These are phyloP conservation scores for Cephus spinipes DNA, from an alignment of 2,888 invertebrate species.

Conservation along the genomic window DNA sequence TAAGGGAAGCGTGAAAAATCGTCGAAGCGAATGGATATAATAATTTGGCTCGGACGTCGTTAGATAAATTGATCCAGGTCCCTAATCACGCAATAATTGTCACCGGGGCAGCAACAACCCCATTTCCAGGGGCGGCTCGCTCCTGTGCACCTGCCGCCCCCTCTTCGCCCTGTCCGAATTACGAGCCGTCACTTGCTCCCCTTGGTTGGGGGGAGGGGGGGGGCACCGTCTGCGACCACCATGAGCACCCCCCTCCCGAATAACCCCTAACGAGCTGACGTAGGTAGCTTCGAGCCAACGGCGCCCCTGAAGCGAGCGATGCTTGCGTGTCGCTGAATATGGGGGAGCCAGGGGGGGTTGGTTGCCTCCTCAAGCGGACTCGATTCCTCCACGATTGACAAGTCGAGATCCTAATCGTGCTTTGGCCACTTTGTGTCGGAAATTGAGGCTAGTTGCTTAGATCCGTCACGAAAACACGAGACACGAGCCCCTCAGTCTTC, in stretches of 20 bases:
- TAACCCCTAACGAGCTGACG: not conserved
- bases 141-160: too few relatives aligned
- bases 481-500: slow-evolving; percentile 5
- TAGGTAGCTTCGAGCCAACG: too few relatives aligned
- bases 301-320: not conserved
- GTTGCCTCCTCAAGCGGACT: not conserved
- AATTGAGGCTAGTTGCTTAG: slow-evolving; percentile 60
- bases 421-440: slow-evolving; percentile 64
- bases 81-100: slow-evolving; percentile 18
- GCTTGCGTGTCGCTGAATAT: not conserved
- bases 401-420: slow-evolving; percentile 57
- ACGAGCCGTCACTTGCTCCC: too few relatives aligned
- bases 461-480: slow-evolving; percentile 57
- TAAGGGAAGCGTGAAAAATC: too few relatives aligned
- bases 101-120: not conserved
- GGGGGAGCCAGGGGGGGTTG: not conserved
- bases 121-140: too few relatives aligned
- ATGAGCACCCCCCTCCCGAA: too few relatives aligned
- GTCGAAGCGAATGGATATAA: not conserved
- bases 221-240: too few relatives aligned
- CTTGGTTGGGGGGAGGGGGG: too few relatives aligned
- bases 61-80: slow-evolving; percentile 15
- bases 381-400: not conserved
- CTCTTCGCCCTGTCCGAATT: too few relatives aligned
- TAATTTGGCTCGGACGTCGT: slow-evolving; percentile 13